phyloP scores from a whole-genome alignment of 2,797 vertebrate species.

The Forpus xanthops region DNA sequence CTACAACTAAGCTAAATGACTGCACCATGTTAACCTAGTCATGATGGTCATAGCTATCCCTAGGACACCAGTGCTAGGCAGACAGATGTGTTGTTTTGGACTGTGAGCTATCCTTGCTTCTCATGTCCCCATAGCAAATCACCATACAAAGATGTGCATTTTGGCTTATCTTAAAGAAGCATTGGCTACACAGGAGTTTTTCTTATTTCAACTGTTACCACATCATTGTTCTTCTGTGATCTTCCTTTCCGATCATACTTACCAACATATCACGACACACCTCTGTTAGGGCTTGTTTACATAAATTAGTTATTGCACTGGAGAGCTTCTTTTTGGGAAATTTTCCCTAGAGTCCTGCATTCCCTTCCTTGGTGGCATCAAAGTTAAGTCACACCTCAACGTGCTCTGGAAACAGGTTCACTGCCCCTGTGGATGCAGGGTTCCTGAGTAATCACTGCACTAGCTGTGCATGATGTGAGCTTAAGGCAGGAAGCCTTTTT shows the following conservation, averaged over 20 bases:
- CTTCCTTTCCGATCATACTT: not conserved
- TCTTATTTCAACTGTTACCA: not conserved
- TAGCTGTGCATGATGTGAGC: accelerated
- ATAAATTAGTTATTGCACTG: not conserved
- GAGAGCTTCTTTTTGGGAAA: not conserved
- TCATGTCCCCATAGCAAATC: not conserved
- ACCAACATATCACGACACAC: not conserved
- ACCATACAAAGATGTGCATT: not conserved
- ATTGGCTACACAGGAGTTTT: not conserved
- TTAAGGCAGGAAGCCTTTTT: not conserved
- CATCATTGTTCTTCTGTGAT: not conserved
- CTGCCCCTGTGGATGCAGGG: not conserved
- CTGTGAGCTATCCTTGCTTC: not conserved
- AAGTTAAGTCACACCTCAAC: not conserved
- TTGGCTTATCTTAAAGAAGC: not conserved
- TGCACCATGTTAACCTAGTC: not conserved
- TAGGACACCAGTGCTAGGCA: not conserved
- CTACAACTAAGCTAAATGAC: not conserved
- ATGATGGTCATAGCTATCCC: not conserved
- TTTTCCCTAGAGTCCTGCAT: not conserved
- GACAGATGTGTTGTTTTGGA: not conserved
- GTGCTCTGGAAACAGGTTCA: not conserved
- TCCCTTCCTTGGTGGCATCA: not conserved
- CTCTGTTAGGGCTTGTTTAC: not conserved
- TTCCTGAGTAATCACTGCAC: not conserved